Conservation (phyloP, 2,113 vertebrate genomes). For the Emydocephalus ijimae region DNA sequence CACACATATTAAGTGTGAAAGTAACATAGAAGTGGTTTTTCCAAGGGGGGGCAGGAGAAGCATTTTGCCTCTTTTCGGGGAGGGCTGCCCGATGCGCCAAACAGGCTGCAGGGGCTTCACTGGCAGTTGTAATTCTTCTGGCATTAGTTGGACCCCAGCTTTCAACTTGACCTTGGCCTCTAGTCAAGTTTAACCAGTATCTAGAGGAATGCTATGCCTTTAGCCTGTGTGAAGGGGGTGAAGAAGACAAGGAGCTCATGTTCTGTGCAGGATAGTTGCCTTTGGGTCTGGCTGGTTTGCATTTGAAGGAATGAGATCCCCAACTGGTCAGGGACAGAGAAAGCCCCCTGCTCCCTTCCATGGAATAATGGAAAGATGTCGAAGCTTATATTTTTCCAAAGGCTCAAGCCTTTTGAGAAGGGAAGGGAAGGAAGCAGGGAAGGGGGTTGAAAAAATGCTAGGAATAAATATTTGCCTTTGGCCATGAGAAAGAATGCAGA, state of each 20-base stretch:
- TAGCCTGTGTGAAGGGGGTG: conserved; percentile 1
- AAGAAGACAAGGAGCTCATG: too few relatives aligned
- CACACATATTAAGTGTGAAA: neutral
- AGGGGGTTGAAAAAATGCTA: conserved; percentile 58
- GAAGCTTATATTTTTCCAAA: conserved; percentile 51
- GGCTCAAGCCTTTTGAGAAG: conserved; percentile 48
- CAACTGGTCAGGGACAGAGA: conserved; percentile 21
- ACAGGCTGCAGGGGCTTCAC: conserved; percentile 67
- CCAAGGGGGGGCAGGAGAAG: conserved; percentile 1
- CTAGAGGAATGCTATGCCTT: conserved; percentile 70
- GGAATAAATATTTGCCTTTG: conserved; percentile 74
- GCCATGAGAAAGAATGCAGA: conserved; percentile 64
- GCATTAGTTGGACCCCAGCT: conserved; percentile 79
- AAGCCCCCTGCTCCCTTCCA: neutral
- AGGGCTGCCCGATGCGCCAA: conserved; percentile 48
- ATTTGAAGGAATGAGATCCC: conserved; percentile 34
- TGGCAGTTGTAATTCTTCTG: conserved; percentile 68
- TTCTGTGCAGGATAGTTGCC: neutral
- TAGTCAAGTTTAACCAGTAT: conserved; percentile 75
- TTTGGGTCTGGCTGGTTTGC: conserved; percentile 20
- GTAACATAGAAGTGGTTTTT: neutral
- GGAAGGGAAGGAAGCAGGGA: neutral
- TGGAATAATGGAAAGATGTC: conserved; percentile 17
- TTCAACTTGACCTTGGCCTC: conserved; percentile 99
- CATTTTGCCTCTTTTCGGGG: conserved; percentile 50